Percentiles rank a stretch among this genome's conserved stretches.
These are phyloP conservation scores for Pseudopipra pipra DNA, from an alignment of 2,113 vertebrate species.

Conservation along the genomic window DNA sequence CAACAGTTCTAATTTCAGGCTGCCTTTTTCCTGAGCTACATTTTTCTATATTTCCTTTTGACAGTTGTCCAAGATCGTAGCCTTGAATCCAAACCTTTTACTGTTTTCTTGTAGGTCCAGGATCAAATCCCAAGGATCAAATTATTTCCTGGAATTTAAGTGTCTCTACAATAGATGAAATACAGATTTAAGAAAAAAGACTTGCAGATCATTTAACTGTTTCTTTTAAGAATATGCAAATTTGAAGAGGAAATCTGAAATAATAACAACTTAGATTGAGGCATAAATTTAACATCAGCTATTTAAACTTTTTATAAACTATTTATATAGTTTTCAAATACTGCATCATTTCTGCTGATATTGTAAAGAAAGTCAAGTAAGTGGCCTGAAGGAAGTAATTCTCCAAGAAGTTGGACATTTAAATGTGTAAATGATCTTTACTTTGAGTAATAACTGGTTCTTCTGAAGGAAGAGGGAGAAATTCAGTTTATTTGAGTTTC, in stretches of 20 bases:
- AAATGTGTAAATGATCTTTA: neutral
- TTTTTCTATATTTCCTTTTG: conserved; percentile 31
- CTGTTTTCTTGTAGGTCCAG: neutral
- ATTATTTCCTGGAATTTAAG: conserved; percentile 17
- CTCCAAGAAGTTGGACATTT: neutral
- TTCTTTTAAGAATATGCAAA: neutral
- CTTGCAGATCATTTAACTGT: neutral
- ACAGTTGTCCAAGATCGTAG: neutral
- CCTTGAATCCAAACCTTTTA: conserved; percentile 18
- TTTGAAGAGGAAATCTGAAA: neutral
- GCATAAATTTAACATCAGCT: neutral
- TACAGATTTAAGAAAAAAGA: neutral
- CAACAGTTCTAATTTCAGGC: neutral
- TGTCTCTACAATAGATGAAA: neutral
- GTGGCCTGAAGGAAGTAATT: neutral
- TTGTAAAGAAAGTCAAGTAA: neutral
- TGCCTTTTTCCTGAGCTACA: neutral
- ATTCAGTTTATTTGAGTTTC: neutral
- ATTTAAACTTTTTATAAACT: neutral
- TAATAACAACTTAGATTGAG: neutral
- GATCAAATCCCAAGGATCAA: neutral
- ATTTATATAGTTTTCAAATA: neutral
- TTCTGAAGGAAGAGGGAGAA: neutral
- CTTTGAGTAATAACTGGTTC: neutral
- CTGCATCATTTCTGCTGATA: neutral